These are phyloP conservation scores for Spheniscus mendiculus DNA, from an alignment of 2,113 vertebrate genomes.

Conservation along the genomic window DNA sequence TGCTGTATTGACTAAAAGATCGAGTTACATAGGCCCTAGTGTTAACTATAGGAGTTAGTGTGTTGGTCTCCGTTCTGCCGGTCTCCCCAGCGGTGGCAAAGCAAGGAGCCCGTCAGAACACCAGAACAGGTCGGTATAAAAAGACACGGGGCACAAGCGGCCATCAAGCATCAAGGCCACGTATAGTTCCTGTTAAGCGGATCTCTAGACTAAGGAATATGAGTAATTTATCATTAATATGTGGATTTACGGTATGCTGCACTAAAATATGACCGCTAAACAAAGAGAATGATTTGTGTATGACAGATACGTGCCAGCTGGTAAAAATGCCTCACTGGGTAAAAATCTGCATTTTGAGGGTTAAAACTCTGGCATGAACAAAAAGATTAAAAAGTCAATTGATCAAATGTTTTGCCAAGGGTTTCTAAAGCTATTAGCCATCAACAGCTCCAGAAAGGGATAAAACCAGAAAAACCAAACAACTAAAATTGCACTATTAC, in stretches of 20 bases:
- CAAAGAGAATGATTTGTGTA: neutral
- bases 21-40: neutral
- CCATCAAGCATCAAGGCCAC: neutral
- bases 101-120: neutral
- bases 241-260: constrained; percentile 39
- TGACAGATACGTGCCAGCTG: constrained; percentile 39
- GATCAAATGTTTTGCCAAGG: constrained; percentile 66
- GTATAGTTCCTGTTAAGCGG: neutral
- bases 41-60: neutral
- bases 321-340: constrained; percentile 42
- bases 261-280: constrained; percentile 58
- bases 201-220: constrained; percentile 32
- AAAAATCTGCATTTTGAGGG: constrained; percentile 29
- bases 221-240: constrained; percentile 47
- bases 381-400: constrained; percentile 20
- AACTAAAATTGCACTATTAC: constrained; percentile 81
- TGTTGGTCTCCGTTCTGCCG: neutral
- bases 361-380: constrained; percentile 65
- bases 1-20: neutral
- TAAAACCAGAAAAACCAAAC: constrained; percentile 59
- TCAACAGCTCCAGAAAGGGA: constrained; percentile 66
- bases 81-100: neutral
- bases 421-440: constrained; percentile 63
- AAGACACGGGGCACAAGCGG: neutral
- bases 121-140: neutral